phyloP scores from a whole-genome alignment of 2,888 invertebrate genomes.

The Ypsolopha sequella region DNA sequence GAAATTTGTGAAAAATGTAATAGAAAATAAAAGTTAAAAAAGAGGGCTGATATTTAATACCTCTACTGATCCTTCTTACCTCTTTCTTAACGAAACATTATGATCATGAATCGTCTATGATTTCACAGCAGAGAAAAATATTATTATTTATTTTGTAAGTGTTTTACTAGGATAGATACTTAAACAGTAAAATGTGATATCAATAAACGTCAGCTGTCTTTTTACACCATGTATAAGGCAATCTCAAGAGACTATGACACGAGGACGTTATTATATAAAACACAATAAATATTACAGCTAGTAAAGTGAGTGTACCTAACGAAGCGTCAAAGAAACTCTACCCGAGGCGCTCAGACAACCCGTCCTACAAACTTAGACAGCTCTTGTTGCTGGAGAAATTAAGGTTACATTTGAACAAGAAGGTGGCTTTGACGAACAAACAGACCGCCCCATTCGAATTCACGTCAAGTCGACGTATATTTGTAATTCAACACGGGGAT shows the following conservation, averaged over 20 bases:
- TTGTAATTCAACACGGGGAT: constrained; percentile 64
- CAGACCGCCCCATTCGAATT: constrained; percentile 53
- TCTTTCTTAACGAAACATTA: too few relatives aligned
- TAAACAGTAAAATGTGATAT: too few relatives aligned
- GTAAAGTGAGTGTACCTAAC: constrained; percentile 1
- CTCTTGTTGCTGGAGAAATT: too few relatives aligned
- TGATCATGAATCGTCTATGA: too few relatives aligned
- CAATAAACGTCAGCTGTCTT: too few relatives aligned
- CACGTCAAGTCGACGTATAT: constrained; percentile 51
- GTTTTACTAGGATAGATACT: too few relatives aligned
- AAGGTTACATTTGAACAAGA: too few relatives aligned
- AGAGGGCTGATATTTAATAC: too few relatives aligned
- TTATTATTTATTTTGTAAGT: too few relatives aligned
- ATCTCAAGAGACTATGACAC: neutral
- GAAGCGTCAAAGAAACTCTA: constrained; percentile 28
- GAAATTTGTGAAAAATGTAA: too few relatives aligned
- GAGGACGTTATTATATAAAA: neutral
- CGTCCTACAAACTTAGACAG: neutral
- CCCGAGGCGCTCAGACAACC: constrained; percentile 15
- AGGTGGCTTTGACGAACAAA: constrained; percentile 20
- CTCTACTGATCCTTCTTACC: too few relatives aligned
- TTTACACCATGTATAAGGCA: neutral
- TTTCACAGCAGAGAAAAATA: neutral
- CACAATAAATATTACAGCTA: neutral
- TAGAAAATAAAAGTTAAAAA: too few relatives aligned